Evolutionary conservation across 2,888 invertebrate genomes (phyloP).

Genomic region (Eristalis arbustorum): DNA sequence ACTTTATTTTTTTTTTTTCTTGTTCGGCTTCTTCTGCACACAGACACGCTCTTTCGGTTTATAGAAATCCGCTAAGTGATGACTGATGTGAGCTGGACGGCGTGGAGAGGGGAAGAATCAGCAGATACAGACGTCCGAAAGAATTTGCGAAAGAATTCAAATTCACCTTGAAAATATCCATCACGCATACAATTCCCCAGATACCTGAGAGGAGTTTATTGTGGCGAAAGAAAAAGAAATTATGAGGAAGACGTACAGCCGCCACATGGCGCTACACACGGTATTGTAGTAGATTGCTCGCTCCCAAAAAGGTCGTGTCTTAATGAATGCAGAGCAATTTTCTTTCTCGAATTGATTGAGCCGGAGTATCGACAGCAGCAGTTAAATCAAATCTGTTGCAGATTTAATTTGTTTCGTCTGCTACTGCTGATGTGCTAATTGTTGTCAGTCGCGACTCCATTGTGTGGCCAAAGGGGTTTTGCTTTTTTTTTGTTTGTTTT

Average conservation of each 20-base stretch:
- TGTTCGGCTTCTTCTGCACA: neutral
- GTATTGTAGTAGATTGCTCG: constrained; percentile 5
- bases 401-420: constrained; percentile 36
- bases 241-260: neutral
- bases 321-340: neutral
- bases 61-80: constrained; percentile 25
- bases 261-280: neutral
- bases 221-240: neutral
- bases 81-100: neutral
- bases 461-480: constrained; percentile 25
- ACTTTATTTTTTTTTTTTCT: neutral
- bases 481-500: neutral
- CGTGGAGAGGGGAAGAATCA: neutral
- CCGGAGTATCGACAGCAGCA: neutral
- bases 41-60: neutral
- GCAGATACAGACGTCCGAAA: neutral
- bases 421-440: constrained; percentile 50
- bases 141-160: constrained; percentile 37
- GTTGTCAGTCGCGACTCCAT: neutral
- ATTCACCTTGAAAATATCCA: constrained; percentile 42
- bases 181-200: neutral
- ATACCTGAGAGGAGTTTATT: neutral
- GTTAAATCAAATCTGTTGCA: constrained; percentile 21
- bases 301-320: neutral
- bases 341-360: constrained; percentile 3